Percentiles rank a stretch among this genome's conserved stretches.
Evolutionary conservation across 2,113 vertebrate species (phyloP).

Genomic region (Platysteira castanea): DNA sequence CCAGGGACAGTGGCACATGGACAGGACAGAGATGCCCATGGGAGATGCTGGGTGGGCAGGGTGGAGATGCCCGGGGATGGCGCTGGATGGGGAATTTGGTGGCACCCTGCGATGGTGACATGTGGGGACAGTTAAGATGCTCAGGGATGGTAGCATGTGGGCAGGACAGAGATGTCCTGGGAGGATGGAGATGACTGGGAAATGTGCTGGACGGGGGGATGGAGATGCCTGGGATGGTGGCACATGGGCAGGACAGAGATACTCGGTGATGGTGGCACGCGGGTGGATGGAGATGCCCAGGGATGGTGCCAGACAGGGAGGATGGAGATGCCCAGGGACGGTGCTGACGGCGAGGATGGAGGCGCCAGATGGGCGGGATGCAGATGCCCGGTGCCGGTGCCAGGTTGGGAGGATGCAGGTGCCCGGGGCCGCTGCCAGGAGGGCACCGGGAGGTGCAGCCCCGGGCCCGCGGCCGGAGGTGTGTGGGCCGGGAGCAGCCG

Average conservation of each 20-base stretch:
- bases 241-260: background rate
- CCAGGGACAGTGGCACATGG: rapidly evolving
- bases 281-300: background rate
- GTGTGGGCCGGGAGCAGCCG: background rate
- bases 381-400: background rate
- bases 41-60: background rate
- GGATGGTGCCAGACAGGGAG: no score
- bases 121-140: background rate
- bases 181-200: background rate
- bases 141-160: rapidly evolving
- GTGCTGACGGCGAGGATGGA: background rate
- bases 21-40: rapidly evolving
- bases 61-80: background rate
- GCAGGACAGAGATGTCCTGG: background rate
- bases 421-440: background rate
- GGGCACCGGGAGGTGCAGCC: background rate
- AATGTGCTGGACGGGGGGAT: no score
- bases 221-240: background rate
- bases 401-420: background rate
- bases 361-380: background rate
- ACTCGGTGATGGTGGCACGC: background rate
- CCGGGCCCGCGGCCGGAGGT: background rate
- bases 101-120: background rate
- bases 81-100: background rate
- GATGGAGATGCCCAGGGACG: background rate